These are phyloP conservation scores for Mythimna ferrago DNA, from an alignment of 2,888 invertebrate genomes.

Conservation along the genomic window DNA sequence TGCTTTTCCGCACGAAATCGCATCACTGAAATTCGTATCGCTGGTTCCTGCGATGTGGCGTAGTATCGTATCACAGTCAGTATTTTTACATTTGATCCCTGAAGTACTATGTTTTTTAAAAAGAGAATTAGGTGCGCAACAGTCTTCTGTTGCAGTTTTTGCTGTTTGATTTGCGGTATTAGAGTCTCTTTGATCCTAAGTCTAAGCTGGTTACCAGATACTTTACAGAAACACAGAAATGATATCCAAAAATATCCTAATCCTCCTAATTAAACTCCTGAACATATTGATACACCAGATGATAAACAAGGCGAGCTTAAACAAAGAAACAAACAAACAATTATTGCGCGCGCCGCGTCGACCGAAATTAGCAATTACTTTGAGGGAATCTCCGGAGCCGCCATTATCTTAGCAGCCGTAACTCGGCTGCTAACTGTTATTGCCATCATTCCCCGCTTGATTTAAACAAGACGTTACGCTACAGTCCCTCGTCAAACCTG, in stretches of 20 bases:
- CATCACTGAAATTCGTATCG: too few relatives aligned
- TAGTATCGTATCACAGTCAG: too few relatives aligned
- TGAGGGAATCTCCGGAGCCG: constrained; percentile 81
- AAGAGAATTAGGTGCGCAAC: too few relatives aligned
- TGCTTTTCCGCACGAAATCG: too few relatives aligned
- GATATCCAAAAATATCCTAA: neutral
- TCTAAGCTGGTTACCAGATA: too few relatives aligned
- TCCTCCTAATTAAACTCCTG: neutral
- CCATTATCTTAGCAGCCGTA: constrained; percentile 84
- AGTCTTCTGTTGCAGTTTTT: too few relatives aligned
- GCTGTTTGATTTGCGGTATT: too few relatives aligned
- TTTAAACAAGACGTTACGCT: constrained; percentile 87
- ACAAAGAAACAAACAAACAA: constrained; percentile 83
- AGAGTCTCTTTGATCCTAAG: too few relatives aligned
- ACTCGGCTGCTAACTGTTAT: constrained; percentile 86
- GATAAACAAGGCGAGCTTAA: constrained; percentile 55
- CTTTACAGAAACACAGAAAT: neutral
- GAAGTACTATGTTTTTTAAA: neutral
- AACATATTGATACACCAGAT: constrained; percentile 50
- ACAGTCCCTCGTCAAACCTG: constrained; percentile 70
- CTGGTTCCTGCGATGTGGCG: too few relatives aligned
- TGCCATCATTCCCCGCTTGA: constrained; percentile 86
- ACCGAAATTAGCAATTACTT: constrained; percentile 88
- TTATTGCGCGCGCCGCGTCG: constrained; percentile 75
- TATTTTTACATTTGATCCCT: neutral